These are phyloP conservation scores for Epizoanthus fatuus DNA, from an alignment of 92 coral and sea anemone genomes.

Conservation along the genomic window DNA sequence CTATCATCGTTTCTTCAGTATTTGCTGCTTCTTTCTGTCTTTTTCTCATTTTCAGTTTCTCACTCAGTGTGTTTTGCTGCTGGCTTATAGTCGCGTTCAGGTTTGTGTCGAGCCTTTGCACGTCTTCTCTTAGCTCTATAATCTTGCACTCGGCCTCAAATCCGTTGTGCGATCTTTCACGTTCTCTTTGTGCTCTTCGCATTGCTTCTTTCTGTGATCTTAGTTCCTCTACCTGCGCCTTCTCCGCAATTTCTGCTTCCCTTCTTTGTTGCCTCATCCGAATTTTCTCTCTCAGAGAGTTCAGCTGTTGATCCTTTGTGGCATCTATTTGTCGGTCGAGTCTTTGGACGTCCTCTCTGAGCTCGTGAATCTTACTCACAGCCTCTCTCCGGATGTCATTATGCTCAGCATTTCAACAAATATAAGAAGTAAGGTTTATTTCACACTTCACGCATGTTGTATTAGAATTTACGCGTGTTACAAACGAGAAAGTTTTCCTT, in stretches of 20 bases:
- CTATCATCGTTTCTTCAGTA: neutral
- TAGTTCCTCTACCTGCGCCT: slow-evolving; percentile 14
- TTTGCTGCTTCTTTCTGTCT: neutral
- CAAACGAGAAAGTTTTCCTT: no score
- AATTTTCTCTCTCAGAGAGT: slow-evolving; percentile 21
- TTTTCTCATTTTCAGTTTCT: slow-evolving; percentile 15
- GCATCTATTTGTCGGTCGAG: slow-evolving; percentile 22
- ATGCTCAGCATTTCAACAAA: neutral
- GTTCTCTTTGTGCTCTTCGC: neutral
- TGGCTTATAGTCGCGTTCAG: neutral
- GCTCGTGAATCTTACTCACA: slow-evolving; percentile 7
- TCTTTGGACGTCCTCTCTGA: slow-evolving; percentile 14
- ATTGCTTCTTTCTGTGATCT: slow-evolving; percentile 11
- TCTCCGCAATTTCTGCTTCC: slow-evolving; percentile 35
- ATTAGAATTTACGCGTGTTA: no score
- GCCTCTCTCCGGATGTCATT: slow-evolving; percentile 25
- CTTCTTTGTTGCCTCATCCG: slow-evolving; percentile 9
- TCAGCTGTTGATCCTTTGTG: slow-evolving; percentile 10
- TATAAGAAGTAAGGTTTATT: neutral
- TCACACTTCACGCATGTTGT: no score
- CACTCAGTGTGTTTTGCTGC: neutral
- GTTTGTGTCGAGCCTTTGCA: neutral
- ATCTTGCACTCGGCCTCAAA: slow-evolving; percentile 8
- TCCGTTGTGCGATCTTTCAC: neutral
- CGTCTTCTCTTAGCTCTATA: slow-evolving; percentile 3